Percentiles rank a stretch among this genome's conserved stretches.
phyloP scores from a whole-genome alignment of 2,113 vertebrate species.

The Aldabrachelys gigantea region DNA sequence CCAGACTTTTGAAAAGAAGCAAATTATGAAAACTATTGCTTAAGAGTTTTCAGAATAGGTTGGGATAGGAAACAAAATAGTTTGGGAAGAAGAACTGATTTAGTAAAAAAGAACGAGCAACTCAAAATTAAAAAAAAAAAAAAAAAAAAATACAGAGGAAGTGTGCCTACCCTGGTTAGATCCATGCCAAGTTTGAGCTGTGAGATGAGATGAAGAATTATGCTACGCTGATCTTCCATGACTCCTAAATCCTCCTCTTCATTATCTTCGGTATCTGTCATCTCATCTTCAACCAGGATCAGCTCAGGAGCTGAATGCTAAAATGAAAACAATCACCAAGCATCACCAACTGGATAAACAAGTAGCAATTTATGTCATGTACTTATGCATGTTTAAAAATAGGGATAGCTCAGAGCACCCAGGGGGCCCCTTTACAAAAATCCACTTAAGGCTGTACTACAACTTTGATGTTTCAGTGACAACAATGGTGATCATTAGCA shows the following conservation, averaged over 20 bases:
- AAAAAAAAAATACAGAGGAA: background rate
- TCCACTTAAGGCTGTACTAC: background rate
- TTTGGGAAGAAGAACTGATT: rapidly evolving
- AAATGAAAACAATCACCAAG: constrained; percentile 60
- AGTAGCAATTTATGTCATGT: background rate
- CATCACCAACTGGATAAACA: constrained; percentile 30
- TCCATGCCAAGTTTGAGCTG: constrained; percentile 98
- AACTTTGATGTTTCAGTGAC: background rate
- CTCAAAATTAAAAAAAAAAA: background rate
- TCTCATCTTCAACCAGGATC: constrained; percentile 88
- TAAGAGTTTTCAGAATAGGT: background rate
- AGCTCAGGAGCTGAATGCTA: constrained; percentile 79
- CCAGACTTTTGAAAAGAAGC: background rate
- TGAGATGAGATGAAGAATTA: constrained; percentile 95
- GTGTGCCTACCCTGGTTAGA: constrained; percentile 87
- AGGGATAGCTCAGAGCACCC: background rate
- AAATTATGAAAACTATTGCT: background rate
- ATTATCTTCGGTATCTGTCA: constrained; percentile 91
- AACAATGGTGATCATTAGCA: background rate
- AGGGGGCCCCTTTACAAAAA: background rate
- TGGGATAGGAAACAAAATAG: background rate
- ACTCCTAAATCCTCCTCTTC: constrained; percentile 91
- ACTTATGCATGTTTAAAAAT: background rate
- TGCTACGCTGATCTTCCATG: constrained; percentile 92
- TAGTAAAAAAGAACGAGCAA: background rate